Percentiles rank a stretch among this genome's conserved stretches.
These are phyloP conservation scores for Pterocles burchelli DNA, from an alignment of 2,113 vertebrate genomes.

Conservation along the genomic window DNA sequence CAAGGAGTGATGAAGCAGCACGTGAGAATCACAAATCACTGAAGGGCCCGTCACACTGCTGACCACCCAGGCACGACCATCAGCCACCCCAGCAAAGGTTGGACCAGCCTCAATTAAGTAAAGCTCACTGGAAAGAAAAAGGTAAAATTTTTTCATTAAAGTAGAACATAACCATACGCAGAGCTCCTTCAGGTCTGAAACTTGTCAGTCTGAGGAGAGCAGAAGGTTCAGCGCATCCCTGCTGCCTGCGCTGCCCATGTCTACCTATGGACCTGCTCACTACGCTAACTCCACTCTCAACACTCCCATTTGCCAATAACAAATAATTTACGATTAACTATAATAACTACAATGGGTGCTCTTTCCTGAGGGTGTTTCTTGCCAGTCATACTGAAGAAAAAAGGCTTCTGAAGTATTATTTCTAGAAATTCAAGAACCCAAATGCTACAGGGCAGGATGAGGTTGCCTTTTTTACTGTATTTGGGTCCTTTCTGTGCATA, in stretches of 20 bases:
- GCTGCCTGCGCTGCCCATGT: neutral
- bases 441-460: neutral
- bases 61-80: neutral
- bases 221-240: neutral
- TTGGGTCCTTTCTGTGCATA: neutral
- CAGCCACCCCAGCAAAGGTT: neutral
- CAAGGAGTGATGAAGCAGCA: neutral
- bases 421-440: neutral
- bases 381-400: neutral
- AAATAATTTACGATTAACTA: neutral
- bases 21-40: neutral
- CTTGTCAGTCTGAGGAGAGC: neutral
- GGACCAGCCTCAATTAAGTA: neutral
- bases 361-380: neutral
- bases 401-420: neutral
- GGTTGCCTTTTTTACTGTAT: neutral
- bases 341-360: neutral
- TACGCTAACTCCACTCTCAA: neutral
- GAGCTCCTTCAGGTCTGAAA: neutral
- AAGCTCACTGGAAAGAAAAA: neutral
- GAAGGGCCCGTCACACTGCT: accelerated
- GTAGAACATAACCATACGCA: neutral
- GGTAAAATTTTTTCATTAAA: neutral
- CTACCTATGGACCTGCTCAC: neutral
- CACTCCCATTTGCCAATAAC: accelerated